Percentiles rank a stretch among this genome's conserved stretches.
Evolutionary conservation across 1,140 invertebrate species (phyloP).

Genomic region (Cydia amplana): DNA sequence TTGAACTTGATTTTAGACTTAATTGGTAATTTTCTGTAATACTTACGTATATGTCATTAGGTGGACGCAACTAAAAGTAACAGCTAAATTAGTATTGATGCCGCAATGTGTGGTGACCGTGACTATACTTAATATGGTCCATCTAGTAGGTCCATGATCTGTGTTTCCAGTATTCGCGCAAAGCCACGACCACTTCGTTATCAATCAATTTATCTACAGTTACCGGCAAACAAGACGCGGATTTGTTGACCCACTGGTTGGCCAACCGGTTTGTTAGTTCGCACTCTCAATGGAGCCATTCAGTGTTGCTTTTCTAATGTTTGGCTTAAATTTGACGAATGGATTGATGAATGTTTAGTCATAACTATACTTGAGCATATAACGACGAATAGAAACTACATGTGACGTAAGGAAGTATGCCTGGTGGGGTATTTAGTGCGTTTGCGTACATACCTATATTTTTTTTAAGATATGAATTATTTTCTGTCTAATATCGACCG

Average conservation of each 20-base stretch:
- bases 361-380: neutral
- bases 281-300: slow-evolving; percentile 56
- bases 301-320: slow-evolving; percentile 45
- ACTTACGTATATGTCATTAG: too few species aligned
- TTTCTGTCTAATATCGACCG: too few species aligned
- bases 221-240: slow-evolving; percentile 55
- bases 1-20: too few species aligned
- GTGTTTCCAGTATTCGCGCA: slow-evolving; percentile 70
- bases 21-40: too few species aligned
- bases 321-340: neutral
- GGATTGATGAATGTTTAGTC: neutral
- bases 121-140: neutral
- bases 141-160: slow-evolving; percentile 41
- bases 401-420: slow-evolving; percentile 34
- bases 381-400: neutral
- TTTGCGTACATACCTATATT: too few species aligned
- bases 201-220: slow-evolving; percentile 73
- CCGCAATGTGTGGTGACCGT: slow-evolving; percentile 1
- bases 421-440: neutral
- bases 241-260: slow-evolving; percentile 67
- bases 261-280: slow-evolving; percentile 54
- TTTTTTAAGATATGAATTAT: too few species aligned
- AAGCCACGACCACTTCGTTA: slow-evolving; percentile 61
- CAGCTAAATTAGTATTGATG: too few species aligned
- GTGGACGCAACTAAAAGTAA: too few species aligned